Percentiles rank a stretch among this genome's conserved stretches.
Conservation (phyloP, 2,888 invertebrate genomes). For the Leptothorax acervorum region DNA sequence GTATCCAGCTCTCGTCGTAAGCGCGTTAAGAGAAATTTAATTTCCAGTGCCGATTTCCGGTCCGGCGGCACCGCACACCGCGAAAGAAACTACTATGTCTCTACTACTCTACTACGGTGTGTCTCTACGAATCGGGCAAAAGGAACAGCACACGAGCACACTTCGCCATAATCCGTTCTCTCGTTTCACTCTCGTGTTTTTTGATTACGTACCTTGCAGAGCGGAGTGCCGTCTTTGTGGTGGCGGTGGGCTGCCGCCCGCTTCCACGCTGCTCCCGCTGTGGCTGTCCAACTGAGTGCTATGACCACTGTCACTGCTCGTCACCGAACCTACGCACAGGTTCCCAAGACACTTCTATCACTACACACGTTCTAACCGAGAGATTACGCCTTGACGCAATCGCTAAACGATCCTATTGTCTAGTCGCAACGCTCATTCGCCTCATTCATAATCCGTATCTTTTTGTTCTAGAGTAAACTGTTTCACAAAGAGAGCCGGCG, state of each 20-base stretch:
- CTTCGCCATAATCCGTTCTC: conserved; percentile 53
- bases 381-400: conserved; percentile 59
- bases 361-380: conserved; percentile 80
- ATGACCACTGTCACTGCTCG: conserved; percentile 96
- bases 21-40: conserved; percentile 8
- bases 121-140: conserved; percentile 65
- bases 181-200: conserved; percentile 38
- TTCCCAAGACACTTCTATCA: conserved; percentile 84
- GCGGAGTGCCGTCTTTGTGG: conserved; percentile 87
- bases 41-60: background rate
- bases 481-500: conserved; percentile 11
- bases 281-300: conserved; percentile 91
- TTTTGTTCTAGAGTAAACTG: conserved; percentile 4
- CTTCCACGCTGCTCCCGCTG: conserved; percentile 88
- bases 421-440: conserved; percentile 14
- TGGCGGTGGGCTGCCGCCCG: conserved; percentile 86
- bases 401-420: conserved; percentile 58
- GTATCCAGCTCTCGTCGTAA: conserved; percentile 6
- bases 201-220: conserved; percentile 86
- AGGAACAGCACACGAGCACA: conserved; percentile 66
- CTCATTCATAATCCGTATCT: conserved; percentile 12
- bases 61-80: conserved; percentile 46
- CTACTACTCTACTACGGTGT: conserved; percentile 66
- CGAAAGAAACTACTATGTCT: conserved; percentile 50
- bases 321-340: conserved; percentile 91